A percentile compares a stretch with the other conserved stretches of the same genome.
These are phyloP conservation scores for Drosophila paulistorum DNA, from an alignment of 1,140 invertebrate species.

Conservation along the genomic window DNA sequence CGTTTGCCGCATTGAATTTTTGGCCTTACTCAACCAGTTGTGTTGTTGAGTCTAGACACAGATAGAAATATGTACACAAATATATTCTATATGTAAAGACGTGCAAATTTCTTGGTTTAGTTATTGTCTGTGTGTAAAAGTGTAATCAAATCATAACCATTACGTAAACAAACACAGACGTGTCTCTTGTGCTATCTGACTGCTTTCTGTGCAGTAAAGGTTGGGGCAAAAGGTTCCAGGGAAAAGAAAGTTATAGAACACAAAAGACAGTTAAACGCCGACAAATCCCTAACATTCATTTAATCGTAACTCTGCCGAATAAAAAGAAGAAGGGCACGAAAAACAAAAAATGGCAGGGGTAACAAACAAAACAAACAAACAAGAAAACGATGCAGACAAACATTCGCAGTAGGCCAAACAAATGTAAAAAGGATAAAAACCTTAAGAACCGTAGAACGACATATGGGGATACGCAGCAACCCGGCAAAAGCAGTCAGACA, in stretches of 20 bases:
- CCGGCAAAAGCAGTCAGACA: constrained; percentile 42
- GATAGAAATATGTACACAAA: background rate
- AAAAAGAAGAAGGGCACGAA: background rate
- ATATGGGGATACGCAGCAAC: constrained; percentile 16
- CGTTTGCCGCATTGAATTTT: background rate
- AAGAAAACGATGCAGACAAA: constrained; percentile 14
- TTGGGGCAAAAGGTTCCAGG: too few species aligned
- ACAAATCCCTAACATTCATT: constrained; percentile 60
- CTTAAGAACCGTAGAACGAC: constrained; percentile 33
- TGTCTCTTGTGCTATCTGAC: background rate
- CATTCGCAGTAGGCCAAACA: constrained; percentile 40
- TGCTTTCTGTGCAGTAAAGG: background rate
- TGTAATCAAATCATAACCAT: constrained; percentile 25
- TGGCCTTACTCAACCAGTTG: background rate
- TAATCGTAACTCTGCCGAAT: constrained; percentile 35
- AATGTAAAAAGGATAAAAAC: constrained; percentile 58
- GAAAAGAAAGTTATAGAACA: constrained; percentile 11
- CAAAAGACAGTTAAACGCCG: constrained; percentile 41
- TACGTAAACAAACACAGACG: constrained; percentile 26
- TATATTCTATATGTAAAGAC: background rate
- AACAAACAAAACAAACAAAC: constrained; percentile 20
- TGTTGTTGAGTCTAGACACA: constrained; percentile 1
- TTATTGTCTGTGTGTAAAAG: constrained; percentile 3
- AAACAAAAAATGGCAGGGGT: background rate
- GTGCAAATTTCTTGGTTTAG: background rate